phyloP scores from a whole-genome alignment of 2,797 vertebrate genomes.

The Sebastes hopkinsi region DNA sequence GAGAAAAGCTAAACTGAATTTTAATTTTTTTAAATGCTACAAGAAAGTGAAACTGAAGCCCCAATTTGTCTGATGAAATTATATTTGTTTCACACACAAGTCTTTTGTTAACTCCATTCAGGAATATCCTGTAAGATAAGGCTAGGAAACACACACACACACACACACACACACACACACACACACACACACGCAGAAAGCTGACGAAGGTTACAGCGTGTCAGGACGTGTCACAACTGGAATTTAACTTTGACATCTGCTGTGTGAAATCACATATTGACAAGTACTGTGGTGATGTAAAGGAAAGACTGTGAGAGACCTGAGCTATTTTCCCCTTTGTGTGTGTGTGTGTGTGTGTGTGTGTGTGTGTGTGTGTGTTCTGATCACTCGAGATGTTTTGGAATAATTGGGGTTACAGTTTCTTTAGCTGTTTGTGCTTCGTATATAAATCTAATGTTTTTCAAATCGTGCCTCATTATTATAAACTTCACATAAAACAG shows the following conservation, averaged over 20 bases:
- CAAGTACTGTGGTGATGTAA: slow-evolving; percentile 43
- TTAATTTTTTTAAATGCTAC: background rate
- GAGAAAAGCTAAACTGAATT: background rate
- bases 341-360: slow-evolving; percentile 12
- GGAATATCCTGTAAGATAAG: slow-evolving; percentile 5
- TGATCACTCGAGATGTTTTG: background rate
- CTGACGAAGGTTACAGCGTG: slow-evolving; percentile 22
- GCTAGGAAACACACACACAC: background rate
- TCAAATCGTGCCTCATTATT: background rate
- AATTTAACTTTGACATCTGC: slow-evolving; percentile 63
- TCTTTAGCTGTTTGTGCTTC: background rate
- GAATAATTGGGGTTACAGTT: slow-evolving; percentile 3
- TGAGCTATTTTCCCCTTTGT: slow-evolving; percentile 23
- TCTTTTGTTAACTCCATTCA: background rate
- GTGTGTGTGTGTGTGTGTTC: background rate
- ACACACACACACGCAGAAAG: slow-evolving; percentile 8
- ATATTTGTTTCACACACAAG: background rate
- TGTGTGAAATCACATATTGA: slow-evolving; percentile 59
- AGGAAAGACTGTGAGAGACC: slow-evolving; percentile 40
- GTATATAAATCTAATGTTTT: slow-evolving; percentile 13
- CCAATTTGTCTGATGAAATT: slow-evolving; percentile 3
- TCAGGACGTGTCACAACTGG: slow-evolving; percentile 26
- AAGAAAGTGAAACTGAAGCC: background rate
- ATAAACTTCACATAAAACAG: slow-evolving; percentile 19
- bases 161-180: slow-evolving; percentile 22